Conservation (phyloP, 1,140 invertebrate species). For the Pinna nobilis region DNA sequence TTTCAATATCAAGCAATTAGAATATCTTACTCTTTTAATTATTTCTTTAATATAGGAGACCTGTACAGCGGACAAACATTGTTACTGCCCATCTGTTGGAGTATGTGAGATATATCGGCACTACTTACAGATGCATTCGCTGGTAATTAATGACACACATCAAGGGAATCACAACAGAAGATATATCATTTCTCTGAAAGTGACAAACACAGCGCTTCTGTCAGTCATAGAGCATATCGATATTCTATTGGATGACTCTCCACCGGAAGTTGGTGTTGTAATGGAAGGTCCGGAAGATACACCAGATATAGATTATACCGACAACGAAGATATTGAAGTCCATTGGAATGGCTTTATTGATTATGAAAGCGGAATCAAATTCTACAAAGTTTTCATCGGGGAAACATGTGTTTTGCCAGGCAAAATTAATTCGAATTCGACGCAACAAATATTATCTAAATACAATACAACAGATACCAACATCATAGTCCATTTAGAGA, state of each 20-base stretch:
- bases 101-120: slow-evolving; percentile 36
- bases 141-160: slow-evolving; percentile 33
- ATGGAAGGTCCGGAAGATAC: slow-evolving; percentile 36
- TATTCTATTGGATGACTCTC: slow-evolving; percentile 49
- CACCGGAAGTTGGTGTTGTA: slow-evolving; percentile 41
- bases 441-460: neutral
- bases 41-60: neutral
- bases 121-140: slow-evolving; percentile 13
- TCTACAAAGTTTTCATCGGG: slow-evolving; percentile 36
- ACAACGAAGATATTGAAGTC: slow-evolving; percentile 15
- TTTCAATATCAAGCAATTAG: no score
- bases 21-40: neutral
- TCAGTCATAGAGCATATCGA: slow-evolving; percentile 31
- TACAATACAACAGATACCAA: neutral
- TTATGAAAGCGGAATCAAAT: slow-evolving; percentile 47
- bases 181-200: slow-evolving; percentile 48
- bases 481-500: neutral
- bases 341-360: slow-evolving; percentile 49
- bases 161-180: slow-evolving; percentile 49
- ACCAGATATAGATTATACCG: slow-evolving; percentile 48
- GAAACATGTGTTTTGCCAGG: slow-evolving; percentile 36
- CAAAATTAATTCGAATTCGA: no score
- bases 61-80: neutral
- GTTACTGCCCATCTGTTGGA: slow-evolving; percentile 51
- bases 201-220: slow-evolving; percentile 43